phyloP scores from a whole-genome alignment of 1,140 invertebrate species.

The Ruditapes philippinarum region DNA sequence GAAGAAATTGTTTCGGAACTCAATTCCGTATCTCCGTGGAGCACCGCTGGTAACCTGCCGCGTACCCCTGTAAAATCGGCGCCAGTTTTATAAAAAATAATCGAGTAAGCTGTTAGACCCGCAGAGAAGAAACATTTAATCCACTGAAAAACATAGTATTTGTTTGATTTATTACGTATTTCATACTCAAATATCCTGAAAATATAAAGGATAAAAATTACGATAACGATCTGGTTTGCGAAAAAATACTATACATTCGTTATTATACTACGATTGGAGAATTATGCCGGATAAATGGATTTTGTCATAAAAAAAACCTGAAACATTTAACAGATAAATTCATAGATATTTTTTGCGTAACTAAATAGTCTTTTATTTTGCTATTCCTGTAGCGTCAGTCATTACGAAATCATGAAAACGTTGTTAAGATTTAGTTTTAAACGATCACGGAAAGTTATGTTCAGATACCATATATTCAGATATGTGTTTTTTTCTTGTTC shows the following conservation, averaged over 20 bases:
- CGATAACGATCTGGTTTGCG: constrained; percentile 46
- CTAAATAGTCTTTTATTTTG: background rate
- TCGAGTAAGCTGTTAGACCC: constrained; percentile 28
- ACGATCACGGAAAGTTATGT: no score
- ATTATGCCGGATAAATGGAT: constrained; percentile 31
- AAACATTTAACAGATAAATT: background rate
- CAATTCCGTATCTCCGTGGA: background rate
- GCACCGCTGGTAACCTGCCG: background rate
- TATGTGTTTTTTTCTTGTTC: no score
- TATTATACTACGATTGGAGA: background rate
- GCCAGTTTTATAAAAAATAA: constrained; percentile 57
- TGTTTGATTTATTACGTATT: constrained; percentile 56
- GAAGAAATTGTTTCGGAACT: no score
- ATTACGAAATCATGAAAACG: no score
- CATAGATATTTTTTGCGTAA: background rate
- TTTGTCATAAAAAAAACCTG: background rate
- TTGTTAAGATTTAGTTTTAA: no score
- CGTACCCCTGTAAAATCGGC: constrained; percentile 19
- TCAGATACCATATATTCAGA: no score
- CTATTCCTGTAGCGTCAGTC: no score
- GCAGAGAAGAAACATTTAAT: constrained; percentile 46
- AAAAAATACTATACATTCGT: background rate
- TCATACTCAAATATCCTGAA: constrained; percentile 41
- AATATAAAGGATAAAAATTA: constrained; percentile 49
- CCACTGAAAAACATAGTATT: constrained; percentile 48